Conservation (phyloP, 2,113 vertebrate genomes). For the Argyrosomus japonicus region DNA sequence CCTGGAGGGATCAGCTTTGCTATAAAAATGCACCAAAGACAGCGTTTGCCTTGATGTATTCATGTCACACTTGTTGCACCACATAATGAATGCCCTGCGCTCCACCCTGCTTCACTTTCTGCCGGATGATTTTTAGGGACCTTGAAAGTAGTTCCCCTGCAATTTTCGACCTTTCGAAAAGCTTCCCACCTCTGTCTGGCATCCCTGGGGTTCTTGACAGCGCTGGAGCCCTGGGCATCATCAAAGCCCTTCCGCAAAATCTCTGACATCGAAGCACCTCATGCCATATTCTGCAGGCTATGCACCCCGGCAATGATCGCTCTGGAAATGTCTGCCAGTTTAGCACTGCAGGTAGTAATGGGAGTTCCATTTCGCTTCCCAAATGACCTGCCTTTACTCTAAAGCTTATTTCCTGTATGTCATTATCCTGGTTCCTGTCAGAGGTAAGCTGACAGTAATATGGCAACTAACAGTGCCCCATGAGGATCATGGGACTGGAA, state of each 20-base stretch:
- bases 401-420: conserved; percentile 50
- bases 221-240: conserved; percentile 54
- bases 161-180: conserved; percentile 60
- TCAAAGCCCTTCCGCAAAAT: conserved; percentile 68
- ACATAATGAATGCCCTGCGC: conserved; percentile 36
- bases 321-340: conserved; percentile 69
- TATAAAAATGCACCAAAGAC: conserved; percentile 2
- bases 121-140: conserved; percentile 36
- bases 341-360: conserved; percentile 77
- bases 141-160: conserved; percentile 56
- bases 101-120: conserved; percentile 37
- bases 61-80: conserved; percentile 50
- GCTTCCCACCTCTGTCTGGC: conserved; percentile 48
- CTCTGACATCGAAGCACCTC: conserved; percentile 52
- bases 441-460: conserved; percentile 63
- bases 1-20: background rate
- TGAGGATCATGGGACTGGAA: conserved; percentile 30
- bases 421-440: conserved; percentile 62
- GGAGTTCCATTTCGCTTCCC: conserved; percentile 59
- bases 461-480: conserved; percentile 59
- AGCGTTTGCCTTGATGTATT: conserved; percentile 25
- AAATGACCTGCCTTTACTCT: conserved; percentile 63
- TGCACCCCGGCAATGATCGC: conserved; percentile 57
- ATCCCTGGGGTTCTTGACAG: conserved; percentile 58
- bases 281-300: conserved; percentile 58